Evolutionary conservation across 2,888 invertebrate genomes (phyloP), one percentile per base, ranked within the genome.

Genomic region (Sinelater perroti): DNA sequence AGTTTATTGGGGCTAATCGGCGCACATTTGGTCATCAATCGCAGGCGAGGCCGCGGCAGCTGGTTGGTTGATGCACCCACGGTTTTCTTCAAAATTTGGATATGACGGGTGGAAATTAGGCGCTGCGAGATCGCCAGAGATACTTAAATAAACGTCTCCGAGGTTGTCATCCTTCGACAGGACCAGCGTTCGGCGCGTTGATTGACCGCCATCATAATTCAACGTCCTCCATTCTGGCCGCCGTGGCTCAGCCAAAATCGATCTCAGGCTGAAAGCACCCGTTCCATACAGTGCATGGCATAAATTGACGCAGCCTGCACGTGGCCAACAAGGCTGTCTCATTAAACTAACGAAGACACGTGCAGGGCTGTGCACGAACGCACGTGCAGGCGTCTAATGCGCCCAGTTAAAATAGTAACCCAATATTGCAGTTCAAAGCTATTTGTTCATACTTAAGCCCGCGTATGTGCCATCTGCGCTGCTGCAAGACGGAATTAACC

Each of bases 301-400:
- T 50, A 59, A 55, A 59, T 54, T 54, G 59, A 50, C 55, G 50
- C 31, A 59, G 33, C 26, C 51, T 65, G 68, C 70, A 70, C 70
- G 70, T 70, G 70, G 54, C 66, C 67, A 62, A 64, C 66, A 66
- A 65, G 64, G 63, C 66, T 65, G 70, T 67, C 70, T 71, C 70
- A 71, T 71, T 71, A 71, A 68, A 63, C 70, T 71, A 70, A 71
- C 70, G 70, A 71, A 71, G 70, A 66, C 70, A 70, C 70, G 70
- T 71, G 70, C 66, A 64, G 58, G 55, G 56, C 61, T 65, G 65
- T 62, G 61, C 60, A 64, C 63, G 53, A 55, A 61, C 56, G 65
- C 69, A 69, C 67, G 69, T 68, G 67, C 67, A 66, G 52, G 58
- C 63, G 62, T 62, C 67, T 63, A 66, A 67, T 66, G 62, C 63